These are phyloP conservation scores for Coluber constrictor DNA, from an alignment of 2,797 vertebrate genomes.

Conservation along the genomic window DNA sequence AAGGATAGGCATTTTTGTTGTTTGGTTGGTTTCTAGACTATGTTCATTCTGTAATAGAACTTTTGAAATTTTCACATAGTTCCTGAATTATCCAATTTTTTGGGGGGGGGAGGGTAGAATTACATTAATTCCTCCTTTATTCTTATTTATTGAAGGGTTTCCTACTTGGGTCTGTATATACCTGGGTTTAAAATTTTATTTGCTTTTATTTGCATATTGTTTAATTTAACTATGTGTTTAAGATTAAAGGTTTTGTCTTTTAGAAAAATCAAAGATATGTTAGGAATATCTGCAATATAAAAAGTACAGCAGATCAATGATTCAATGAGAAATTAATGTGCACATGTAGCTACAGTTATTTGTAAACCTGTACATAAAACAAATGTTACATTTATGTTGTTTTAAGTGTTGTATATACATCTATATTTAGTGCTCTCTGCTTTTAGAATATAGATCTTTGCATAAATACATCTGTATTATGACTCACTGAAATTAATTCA, in stretches of 20 bases:
- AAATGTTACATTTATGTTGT: not conserved
- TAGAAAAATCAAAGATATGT: conserved; percentile 59
- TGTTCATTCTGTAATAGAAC: not conserved
- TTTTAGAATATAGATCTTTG: not conserved
- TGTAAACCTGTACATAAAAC: conserved; percentile 8
- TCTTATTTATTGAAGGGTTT: conserved; percentile 26
- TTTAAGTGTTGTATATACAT: not conserved
- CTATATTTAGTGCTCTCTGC: not conserved
- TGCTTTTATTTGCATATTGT: conserved; percentile 33
- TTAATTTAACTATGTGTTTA: conserved; percentile 48
- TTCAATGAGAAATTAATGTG: conserved; percentile 25
- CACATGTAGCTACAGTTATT: conserved; percentile 20
- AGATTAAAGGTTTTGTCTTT: conserved; percentile 44
- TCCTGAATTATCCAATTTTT: not conserved
- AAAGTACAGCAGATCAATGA: conserved; percentile 36
- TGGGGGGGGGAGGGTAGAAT: not conserved
- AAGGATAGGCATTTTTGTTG: not conserved
- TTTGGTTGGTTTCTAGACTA: not conserved
- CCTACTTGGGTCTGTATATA: conserved; percentile 40
- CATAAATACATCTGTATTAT: not conserved
- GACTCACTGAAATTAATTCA: not conserved
- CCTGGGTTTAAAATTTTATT: conserved; percentile 43
- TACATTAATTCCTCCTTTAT: not conserved
- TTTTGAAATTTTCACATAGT: not conserved
- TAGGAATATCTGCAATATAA: conserved; percentile 47